Evolutionary conservation across 2,113 vertebrate species (phyloP).

Genomic region (Menidia beryllina): DNA sequence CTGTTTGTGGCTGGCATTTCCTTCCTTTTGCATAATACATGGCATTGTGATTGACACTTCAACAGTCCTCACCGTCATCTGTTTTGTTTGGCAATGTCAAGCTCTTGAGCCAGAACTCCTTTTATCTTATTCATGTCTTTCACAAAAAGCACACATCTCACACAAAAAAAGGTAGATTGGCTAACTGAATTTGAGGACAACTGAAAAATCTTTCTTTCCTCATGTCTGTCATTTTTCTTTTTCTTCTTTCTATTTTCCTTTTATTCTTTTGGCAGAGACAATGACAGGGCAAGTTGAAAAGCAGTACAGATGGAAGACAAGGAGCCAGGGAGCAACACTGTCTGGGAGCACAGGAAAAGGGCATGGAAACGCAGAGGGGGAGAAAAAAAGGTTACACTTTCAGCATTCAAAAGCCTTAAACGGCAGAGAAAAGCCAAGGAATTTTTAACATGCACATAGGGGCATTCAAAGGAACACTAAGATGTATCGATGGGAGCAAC

Average conservation of each 20-base stretch:
- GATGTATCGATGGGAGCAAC: neutral
- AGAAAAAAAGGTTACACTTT: conserved; percentile 21
- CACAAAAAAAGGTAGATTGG: neutral
- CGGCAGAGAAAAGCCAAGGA: conserved; percentile 13
- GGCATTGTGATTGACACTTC: neutral
- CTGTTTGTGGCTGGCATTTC: conserved; percentile 15
- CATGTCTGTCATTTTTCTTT: too few species aligned
- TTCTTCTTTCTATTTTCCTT: too few species aligned
- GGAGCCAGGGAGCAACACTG: conserved; percentile 22
- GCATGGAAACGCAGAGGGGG: conserved; percentile 23
- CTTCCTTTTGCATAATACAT: conserved; percentile 3
- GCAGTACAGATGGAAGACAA: conserved; percentile 13
- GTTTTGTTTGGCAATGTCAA: conserved; percentile 40
- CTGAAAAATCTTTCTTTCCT: conserved; percentile 16
- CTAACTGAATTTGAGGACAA: conserved; percentile 6
- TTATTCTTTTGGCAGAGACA: conserved; percentile 6
- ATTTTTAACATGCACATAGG: neutral
- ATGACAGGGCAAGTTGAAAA: conserved; percentile 29
- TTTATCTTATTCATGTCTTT: conserved; percentile 33
- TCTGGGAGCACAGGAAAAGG: conserved; percentile 37
- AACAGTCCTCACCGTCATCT: conserved; percentile 15
- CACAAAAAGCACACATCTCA: too few species aligned
- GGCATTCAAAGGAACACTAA: neutral
- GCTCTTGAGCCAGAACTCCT: conserved; percentile 1
- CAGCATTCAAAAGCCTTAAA: neutral